Conservation (phyloP, 2,888 invertebrate genomes). For the Idaea dimidiata region DNA sequence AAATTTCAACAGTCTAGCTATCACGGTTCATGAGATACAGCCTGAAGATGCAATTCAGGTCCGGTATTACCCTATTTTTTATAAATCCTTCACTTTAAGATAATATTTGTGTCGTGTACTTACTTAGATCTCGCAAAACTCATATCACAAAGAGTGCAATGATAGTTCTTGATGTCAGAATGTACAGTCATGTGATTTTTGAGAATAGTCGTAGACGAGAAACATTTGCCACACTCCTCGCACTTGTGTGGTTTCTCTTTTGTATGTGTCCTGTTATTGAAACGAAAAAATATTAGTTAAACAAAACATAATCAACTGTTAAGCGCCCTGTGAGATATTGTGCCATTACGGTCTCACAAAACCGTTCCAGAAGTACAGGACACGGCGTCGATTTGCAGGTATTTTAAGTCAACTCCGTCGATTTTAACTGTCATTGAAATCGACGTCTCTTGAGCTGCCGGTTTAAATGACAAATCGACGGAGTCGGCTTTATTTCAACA, state of each 20-base stretch:
- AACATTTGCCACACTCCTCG: constrained; percentile 56
- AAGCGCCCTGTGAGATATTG: background rate
- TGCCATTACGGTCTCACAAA: too few relatives aligned
- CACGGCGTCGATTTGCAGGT: too few relatives aligned
- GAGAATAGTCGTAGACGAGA: constrained; percentile 43
- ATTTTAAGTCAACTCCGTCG: too few relatives aligned
- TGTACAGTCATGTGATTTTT: constrained; percentile 52
- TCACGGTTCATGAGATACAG: too few relatives aligned
- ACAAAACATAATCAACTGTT: background rate
- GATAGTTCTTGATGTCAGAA: constrained; percentile 13
- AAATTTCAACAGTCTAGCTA: too few relatives aligned
- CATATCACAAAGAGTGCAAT: constrained; percentile 25
- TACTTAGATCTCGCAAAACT: constrained; percentile 12
- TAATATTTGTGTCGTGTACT: background rate
- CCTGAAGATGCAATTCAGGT: too few relatives aligned
- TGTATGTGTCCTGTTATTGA: constrained; percentile 55
- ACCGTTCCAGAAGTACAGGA: too few relatives aligned
- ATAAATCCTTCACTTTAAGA: background rate
- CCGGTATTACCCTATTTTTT: too few relatives aligned
- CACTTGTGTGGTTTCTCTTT: constrained; percentile 67
- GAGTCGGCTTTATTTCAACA: too few relatives aligned
- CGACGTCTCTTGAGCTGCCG: too few relatives aligned
- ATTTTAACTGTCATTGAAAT: too few relatives aligned
- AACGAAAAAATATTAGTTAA: background rate
- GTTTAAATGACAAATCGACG: too few relatives aligned